Evolutionary conservation across 2,888 invertebrate species (phyloP), one percentile per base, ranked within the genome.

Genomic region (Drepanosiphum platanoidis): DNA sequence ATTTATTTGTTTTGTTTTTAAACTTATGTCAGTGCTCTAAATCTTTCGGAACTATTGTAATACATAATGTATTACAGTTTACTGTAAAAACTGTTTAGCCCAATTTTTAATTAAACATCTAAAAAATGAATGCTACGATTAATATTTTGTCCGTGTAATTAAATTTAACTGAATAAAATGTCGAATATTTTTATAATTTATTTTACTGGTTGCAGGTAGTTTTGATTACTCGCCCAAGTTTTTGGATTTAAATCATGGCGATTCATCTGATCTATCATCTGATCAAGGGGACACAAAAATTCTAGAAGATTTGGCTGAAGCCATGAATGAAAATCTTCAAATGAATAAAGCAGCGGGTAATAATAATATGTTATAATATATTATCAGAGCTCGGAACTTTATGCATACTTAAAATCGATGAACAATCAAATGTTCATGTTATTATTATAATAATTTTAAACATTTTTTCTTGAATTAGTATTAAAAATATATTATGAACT

Each of bases 261-360:
- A 91, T 86, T 88, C 88, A 22, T 88, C 88, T 15, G 88, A 86
- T 86, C 86, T 86, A 42, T 87, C 86, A 74, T 86, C 74, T 90
- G 61, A 91, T 91, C 15, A 92, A 1, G 94, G 95, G 74, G 97
- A 97, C 88, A 93, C 94, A 86, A 94, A 95, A 88, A 91, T 97
- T 27, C 92, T 94, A 88, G 97, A 97, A 90, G 96, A 96, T 90
- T 91, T 97, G 82, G 97, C 97, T 0, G 97, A 97, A 89, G 97
- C 97, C 82, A 97, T 97, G 97, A 92, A 95, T 88, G 97, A 97
- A 89, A 84, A 84, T 32, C 77, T 84, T 70, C 84, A 84, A 68
- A 39, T 84, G 15, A 68, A 58, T 30, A 84, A 70, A 68, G 4
- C 77, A 18, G 84, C 77, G 58, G 52, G 52, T 52, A 13, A 39